A percentile compares a stretch with the other conserved stretches of the same genome.
Conservation (phyloP, 2,797 vertebrate species). For the Artibeus jamaicensis region DNA sequence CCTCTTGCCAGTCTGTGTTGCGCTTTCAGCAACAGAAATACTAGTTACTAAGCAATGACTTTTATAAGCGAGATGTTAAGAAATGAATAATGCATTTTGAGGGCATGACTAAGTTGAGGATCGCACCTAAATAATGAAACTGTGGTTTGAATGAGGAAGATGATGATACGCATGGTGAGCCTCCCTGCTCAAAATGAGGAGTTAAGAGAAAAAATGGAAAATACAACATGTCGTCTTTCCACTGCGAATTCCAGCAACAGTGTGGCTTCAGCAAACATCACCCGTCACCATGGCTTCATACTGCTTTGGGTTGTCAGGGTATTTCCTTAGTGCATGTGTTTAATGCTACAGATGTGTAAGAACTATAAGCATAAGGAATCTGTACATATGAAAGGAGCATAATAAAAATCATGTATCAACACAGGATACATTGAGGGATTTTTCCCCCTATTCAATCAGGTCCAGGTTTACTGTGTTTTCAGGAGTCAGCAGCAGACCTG, state of each 20-base stretch:
- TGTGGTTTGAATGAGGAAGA: background rate
- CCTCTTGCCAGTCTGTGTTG: background rate
- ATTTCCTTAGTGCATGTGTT: background rate
- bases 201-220: background rate
- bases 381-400: background rate
- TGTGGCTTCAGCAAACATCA: background rate
- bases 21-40: background rate
- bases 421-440: background rate
- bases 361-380: background rate
- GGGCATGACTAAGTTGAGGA: background rate
- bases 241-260: background rate
- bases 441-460: background rate
- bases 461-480: background rate
- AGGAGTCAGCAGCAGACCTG: background rate
- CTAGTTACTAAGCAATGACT: background rate
- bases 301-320: background rate
- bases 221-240: background rate
- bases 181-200: background rate
- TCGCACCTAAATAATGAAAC: background rate
- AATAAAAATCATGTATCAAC: background rate
- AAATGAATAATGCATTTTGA: background rate
- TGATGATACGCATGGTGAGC: background rate
- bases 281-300: background rate
- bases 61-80: background rate
- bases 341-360: background rate